Conservation (phyloP, 2,888 invertebrate species). For the Ophion costatus region DNA sequence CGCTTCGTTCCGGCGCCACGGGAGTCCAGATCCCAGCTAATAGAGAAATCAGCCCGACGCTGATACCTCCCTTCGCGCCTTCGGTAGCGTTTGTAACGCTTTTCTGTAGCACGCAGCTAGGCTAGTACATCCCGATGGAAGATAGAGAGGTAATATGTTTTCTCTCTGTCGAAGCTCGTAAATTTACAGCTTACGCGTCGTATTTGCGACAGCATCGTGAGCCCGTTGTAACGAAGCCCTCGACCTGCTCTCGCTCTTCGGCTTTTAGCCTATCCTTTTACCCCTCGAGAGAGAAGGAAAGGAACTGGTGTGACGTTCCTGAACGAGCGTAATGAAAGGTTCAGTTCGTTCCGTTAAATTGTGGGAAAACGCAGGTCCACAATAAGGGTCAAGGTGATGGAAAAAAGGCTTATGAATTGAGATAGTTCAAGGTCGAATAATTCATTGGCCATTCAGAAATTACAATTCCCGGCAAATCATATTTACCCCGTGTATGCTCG, state of each 20-base stretch:
- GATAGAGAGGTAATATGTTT: conserved; percentile 68
- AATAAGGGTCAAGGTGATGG: conserved; percentile 41
- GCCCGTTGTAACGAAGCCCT: conserved; percentile 54
- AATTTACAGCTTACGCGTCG: conserved; percentile 75
- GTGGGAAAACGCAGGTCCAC: conserved; percentile 40
- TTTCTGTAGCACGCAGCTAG: conserved; percentile 47
- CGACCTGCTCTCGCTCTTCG: conserved; percentile 45
- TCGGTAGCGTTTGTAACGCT: conserved; percentile 71
- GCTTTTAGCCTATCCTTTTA: conserved; percentile 49
- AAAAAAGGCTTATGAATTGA: conserved; percentile 57
- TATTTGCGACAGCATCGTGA: conserved; percentile 56
- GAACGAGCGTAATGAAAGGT: conserved; percentile 53
- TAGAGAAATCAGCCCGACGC: conserved; percentile 79
- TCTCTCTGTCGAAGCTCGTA: conserved; percentile 73
- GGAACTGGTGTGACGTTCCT: conserved; percentile 47
- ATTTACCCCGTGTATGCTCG: conserved; percentile 26
- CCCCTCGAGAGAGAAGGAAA: conserved; percentile 19
- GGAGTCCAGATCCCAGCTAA: conserved; percentile 77
- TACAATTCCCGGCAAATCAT: conserved; percentile 43
- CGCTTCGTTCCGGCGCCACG: conserved; percentile 71
- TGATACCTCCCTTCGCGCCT: conserved; percentile 75
- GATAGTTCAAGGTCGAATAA: conserved; percentile 38
- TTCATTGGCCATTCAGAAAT: conserved; percentile 44
- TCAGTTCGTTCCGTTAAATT: conserved; percentile 52
- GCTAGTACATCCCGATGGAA: conserved; percentile 41